These are phyloP conservation scores for Dendrophyllia cribrosa DNA, from an alignment of 64 coral and sea anemone species.

Conservation along the genomic window DNA sequence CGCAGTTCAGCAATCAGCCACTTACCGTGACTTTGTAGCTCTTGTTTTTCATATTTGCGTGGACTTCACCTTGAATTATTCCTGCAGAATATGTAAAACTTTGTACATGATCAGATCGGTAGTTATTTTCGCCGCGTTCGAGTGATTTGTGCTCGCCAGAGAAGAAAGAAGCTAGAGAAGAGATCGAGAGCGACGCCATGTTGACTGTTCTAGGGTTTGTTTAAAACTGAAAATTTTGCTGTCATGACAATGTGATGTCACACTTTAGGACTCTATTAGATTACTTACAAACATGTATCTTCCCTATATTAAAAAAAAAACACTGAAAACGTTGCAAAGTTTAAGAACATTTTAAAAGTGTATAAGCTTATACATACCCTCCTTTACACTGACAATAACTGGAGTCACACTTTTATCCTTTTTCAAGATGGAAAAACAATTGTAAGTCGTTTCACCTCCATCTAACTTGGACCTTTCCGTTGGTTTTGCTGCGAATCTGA, in stretches of 20 bases:
- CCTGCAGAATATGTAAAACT: too few relatives aligned
- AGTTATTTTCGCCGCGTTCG: conserved; percentile 8
- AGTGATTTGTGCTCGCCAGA: conserved; percentile 18
- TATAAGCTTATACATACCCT: conserved; percentile 15
- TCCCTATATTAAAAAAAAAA: too few relatives aligned
- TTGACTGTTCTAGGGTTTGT: not conserved
- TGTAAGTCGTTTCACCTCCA: conserved; percentile 19
- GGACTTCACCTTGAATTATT: too few relatives aligned
- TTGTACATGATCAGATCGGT: conserved; percentile 35
- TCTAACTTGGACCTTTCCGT: conserved; percentile 53
- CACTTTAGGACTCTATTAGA: too few relatives aligned
- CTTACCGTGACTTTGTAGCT: conserved; percentile 25
- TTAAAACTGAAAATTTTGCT: conserved; percentile 19
- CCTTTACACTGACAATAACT: conserved; percentile 47
- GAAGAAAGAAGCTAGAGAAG: conserved; percentile 1
- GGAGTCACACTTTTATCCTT: conserved; percentile 25
- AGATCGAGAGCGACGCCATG: conserved; percentile 4
- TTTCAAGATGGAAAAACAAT: conserved; percentile 18
- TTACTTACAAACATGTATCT: too few relatives aligned
- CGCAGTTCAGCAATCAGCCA: too few relatives aligned
- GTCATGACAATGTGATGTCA: too few relatives aligned
- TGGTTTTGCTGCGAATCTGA: conserved; percentile 29
- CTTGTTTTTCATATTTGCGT: too few relatives aligned
- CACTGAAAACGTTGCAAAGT: too few relatives aligned
- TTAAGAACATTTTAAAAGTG: too few relatives aligned